Percentiles rank a stretch among this genome's conserved stretches.
phyloP scores from a whole-genome alignment of 2,888 invertebrate species.

The Gibbula magus region DNA sequence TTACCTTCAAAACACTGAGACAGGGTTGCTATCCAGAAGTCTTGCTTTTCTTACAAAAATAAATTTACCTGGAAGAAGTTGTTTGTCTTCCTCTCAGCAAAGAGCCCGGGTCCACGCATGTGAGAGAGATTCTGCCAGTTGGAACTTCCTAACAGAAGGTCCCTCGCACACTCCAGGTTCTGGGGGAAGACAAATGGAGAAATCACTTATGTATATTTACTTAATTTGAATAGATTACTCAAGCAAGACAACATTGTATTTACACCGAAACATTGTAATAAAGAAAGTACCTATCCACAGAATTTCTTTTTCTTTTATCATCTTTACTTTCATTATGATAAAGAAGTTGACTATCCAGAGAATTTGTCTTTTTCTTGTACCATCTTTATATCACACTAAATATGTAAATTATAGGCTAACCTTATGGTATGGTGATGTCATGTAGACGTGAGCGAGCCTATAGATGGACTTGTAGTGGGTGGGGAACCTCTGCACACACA shows the following conservation, averaged over 20 bases:
- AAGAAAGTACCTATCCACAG: too few species aligned
- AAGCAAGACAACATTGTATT: too few species aligned
- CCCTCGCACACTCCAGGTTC: slow-evolving; percentile 72
- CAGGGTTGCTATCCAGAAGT: neutral
- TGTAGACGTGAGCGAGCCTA: slow-evolving; percentile 88
- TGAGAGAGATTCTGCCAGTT: slow-evolving; percentile 66
- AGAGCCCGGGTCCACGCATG: slow-evolving; percentile 86
- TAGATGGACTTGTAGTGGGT: slow-evolving; percentile 95
- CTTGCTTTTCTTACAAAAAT: neutral
- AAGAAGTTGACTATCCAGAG: too few species aligned
- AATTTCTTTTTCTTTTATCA: too few species aligned
- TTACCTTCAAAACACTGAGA: too few species aligned
- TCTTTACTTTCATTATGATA: too few species aligned
- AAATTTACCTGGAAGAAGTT: slow-evolving; percentile 89
- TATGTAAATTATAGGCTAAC: slow-evolving; percentile 32
- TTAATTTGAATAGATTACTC: neutral
- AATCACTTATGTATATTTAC: neutral
- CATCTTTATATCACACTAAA: too few species aligned
- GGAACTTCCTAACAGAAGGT: slow-evolving; percentile 73
- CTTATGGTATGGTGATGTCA: slow-evolving; percentile 60
- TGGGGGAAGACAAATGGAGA: slow-evolving; percentile 51
- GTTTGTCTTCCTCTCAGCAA: slow-evolving; percentile 87
- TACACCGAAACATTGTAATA: too few species aligned
- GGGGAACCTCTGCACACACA: slow-evolving; percentile 89
- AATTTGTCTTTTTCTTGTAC: too few species aligned